Base-by-base conservation (phyloP, 2,888 invertebrate species). In the Lacanobia wlatinum region DNA sequence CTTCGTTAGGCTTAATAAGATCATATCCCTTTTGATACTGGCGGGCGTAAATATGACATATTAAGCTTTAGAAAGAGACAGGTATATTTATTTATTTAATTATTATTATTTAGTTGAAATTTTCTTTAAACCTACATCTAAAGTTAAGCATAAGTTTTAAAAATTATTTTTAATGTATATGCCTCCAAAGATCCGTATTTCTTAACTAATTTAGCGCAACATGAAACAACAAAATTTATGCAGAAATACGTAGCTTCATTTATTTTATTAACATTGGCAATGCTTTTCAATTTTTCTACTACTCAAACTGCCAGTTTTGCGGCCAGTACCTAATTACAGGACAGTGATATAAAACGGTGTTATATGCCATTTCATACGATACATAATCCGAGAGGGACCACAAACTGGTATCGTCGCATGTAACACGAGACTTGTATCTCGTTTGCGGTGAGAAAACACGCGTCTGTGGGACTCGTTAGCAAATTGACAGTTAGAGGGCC, bases 361-460 rank as follows among this genome's bases (percentile, higher is more conserved):
- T 50, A 1, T 18, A 18, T 70, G 53, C 65, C 53, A 59, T 74
- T 55, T 40, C 16, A 66, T 48, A 52, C 23, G 12, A 66, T 55
- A 40, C 40, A 2, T 21, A 73, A 64, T 67, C 63, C 55, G 18
- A 10, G 14, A 76, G 62, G 43, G 53, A 71, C 59, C 59, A 53
- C 58, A 60, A 71, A 71, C 60, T 83, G 38, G 59, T 68, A 62
- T 62, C 61, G 18, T 62, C 48, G 28, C 65, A 34, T 66, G 73
- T 68, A 82, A 82, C 56, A 46, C 12, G 68, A 71, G 66, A 73
- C 34, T 21, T 23, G 38, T 28, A 74, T 70, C 65, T 76, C 63
- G 40, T 75, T 64, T 65, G 72, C 53, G 76, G 70, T 69, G 65
- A 61, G 62, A 70, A 61, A 73, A 70, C 58, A 75, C 53, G 53